Evolutionary conservation across 2,888 invertebrate species (phyloP), one percentile per base, ranked within the genome.

Genomic region (Ashinkailepas kermadecensis): DNA sequence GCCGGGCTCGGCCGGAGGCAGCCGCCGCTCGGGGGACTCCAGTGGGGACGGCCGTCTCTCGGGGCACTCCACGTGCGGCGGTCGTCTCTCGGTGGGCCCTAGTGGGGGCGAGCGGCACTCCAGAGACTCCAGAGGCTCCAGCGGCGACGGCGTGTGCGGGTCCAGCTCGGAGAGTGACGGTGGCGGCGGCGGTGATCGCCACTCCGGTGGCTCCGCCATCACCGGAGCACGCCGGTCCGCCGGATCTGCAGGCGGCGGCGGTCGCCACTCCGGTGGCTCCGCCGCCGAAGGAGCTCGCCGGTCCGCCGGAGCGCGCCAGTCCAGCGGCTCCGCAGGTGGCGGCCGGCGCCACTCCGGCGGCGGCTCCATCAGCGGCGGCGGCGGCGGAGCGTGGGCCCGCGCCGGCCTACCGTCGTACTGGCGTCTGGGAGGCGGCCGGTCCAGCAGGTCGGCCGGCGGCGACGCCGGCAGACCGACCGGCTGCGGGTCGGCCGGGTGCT

Each of bases 381-480:
- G 74, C 18, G 74, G 74, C 74, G 74, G 56, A 13, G 74, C 56
- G 12, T 56, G 74, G 7, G 12, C 1, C 9, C 56, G 67, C 57
- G 59, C 23, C 12, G 67, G 70, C 58, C 65, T 39, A 4, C 39
- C 18, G n/a, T 62, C 25, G 57, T 70, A 57, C 23, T 80, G 74
- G 15, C 79, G 81, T 57, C 59, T 56, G n/a, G 83, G 23, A 54
- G 62, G 9, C 39, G 21, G 2, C n/a, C 57, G 57, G 39, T 78
- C 79, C 79, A 80, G 74, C 70, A 74, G 54, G 39, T 82, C 65
- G 57, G 70, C 39, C 39, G 81, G 81, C 67, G 79, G 67, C 62
- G 81, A 21, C n/a, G 67, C 56, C 58, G 82, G 78, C 78, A 82
- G 80, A 25, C 81, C 81, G 10, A 81, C n/a, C 13, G 64, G 65